These are phyloP conservation scores for Camelus bactrianus DNA, from an alignment of 2,113 vertebrate genomes.

Conservation along the genomic window DNA sequence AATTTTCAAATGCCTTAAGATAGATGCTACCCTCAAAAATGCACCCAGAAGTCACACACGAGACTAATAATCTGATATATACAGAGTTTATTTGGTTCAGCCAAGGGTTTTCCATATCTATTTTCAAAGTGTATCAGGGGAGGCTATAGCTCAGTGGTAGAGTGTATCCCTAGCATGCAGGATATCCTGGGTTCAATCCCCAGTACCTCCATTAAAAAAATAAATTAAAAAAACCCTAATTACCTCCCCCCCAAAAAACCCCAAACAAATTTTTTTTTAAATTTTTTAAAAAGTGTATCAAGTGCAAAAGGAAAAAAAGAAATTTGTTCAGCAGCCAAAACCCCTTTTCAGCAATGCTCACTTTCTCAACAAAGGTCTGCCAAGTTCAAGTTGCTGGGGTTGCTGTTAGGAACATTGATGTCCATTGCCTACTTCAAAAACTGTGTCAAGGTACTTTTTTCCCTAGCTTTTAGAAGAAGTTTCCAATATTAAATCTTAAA, in stretches of 20 bases:
- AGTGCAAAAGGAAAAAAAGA: background rate
- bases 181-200: too few species aligned
- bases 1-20: conserved; percentile 70
- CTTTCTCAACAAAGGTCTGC: background rate
- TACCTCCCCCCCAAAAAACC: too few species aligned
- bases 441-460: background rate
- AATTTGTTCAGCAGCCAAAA: background rate
- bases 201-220: too few species aligned
- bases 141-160: too few species aligned
- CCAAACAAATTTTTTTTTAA: too few species aligned
- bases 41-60: background rate
- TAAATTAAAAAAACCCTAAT: too few species aligned
- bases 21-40: conserved; percentile 59
- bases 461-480: background rate
- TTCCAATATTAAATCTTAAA: background rate
- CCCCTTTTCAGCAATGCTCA: background rate
- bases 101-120: background rate
- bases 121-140: conserved; percentile 31
- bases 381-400: background rate
- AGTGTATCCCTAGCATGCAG: too few species aligned
- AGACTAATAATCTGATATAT: conserved; percentile 20
- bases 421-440: background rate
- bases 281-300: background rate
- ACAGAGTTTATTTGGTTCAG: conserved; percentile 35
- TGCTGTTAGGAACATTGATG: background rate